Percentiles rank a stretch among this genome's conserved stretches.
phyloP scores from a whole-genome alignment of 1,140 invertebrate species.

The Danaus melanippus region DNA sequence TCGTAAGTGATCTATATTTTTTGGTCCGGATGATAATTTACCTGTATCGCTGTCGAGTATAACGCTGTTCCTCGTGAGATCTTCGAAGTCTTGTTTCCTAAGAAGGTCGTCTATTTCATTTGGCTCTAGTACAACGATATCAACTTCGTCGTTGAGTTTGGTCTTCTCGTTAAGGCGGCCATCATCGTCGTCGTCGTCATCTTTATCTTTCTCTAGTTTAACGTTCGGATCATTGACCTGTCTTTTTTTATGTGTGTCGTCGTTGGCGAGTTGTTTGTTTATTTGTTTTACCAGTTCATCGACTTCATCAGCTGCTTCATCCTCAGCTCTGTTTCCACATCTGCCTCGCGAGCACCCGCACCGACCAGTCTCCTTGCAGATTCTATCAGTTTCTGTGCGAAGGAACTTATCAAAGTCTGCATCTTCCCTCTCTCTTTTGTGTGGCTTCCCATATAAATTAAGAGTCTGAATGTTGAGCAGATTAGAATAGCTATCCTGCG shows the following conservation, averaged over 20 bases:
- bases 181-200: not conserved
- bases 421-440: constrained; percentile 7
- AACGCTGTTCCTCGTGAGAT: constrained; percentile 2
- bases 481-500: constrained; percentile 6
- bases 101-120: constrained; percentile 5
- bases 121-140: constrained; percentile 4
- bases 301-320: constrained; percentile 13
- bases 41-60: too few relatives aligned
- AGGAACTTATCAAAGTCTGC: not conserved
- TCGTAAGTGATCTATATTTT: too few relatives aligned
- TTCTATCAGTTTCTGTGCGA: constrained; percentile 4
- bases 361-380: constrained; percentile 10
- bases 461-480: constrained; percentile 13
- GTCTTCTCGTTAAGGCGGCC: not conserved
- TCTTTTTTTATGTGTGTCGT: not conserved
- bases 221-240: too few relatives aligned
- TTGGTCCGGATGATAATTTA: too few relatives aligned
- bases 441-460: constrained; percentile 13
- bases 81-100: constrained; percentile 3
- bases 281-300: constrained; percentile 14
- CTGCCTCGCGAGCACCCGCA: constrained; percentile 10
- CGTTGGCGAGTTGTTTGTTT: constrained; percentile 9
- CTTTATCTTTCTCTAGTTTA: not conserved
- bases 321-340: constrained; percentile 3
- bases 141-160: constrained; percentile 4